Evolutionary conservation across 1,140 invertebrate genomes (phyloP), one percentile per base, ranked within the genome.

Genomic region (Ceratina australensis): DNA sequence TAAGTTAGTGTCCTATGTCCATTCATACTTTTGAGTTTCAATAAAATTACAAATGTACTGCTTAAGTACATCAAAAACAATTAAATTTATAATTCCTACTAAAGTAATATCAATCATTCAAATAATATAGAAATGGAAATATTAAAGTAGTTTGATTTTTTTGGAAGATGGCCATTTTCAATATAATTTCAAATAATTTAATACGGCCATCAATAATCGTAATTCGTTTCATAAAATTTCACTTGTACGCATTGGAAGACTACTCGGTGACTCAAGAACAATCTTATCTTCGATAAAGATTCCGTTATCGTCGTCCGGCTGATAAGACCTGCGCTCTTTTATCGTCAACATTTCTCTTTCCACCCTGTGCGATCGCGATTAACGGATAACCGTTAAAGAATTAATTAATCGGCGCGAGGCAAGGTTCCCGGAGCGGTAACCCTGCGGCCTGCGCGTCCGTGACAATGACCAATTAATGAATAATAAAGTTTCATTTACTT

Each of bases 261-360:
- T 56, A 54, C 42, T 26, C 5, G 22, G 63, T 13, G 50, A 20
- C 63, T 77, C 56, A 47, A 61, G 63, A 74, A 67, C 77, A 64
- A 69, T 68, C 67, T 87, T 87, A 87, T 87, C 85, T 47, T 57
- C 60, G 85, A 84, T 82, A 86, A 71, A 80, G 80, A 73, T 56
- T 68, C 42, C 61, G 77, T 87, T 87, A 87, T 87, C 85, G 59
- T 52, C 42, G 57, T 57, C 73, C 28, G 26, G 18, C 8, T 57
- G 82, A 86, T 82, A 84, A 86, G 79, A 82, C 26, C 50, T 28
- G 42, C 33, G 52, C 66, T 24, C 22, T 18, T 26, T 24, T 42
- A 26, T 8, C 42, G 12, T 18, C 24, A 3, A 69, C 33, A 28
- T 64, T 82, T 60, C 64, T 72, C 49, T 56, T n/a, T 57, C 22